Evolutionary conservation across 2,888 invertebrate species (phyloP), one percentile per base, ranked within the genome.

Genomic region (Spodoptera littoralis): DNA sequence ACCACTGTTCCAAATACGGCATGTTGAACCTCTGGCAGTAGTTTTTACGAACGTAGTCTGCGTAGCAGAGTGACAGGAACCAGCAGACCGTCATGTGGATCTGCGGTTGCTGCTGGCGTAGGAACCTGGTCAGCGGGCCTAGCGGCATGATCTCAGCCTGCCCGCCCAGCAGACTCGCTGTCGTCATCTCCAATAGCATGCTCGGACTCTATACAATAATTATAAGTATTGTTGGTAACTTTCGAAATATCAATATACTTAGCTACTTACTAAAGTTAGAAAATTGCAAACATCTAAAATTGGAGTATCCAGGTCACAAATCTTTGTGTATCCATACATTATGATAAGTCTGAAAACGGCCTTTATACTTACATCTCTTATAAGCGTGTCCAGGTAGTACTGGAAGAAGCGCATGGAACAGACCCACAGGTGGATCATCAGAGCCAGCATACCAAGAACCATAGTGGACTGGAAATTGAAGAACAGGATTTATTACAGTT

Each of bases 81-180:
- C 94, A 94, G 87, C 94, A 94, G n/a, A 91, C 76, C 0, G 94
- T 94, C 71, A 94, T 92, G 86, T 94, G 94, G 77, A 94, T 92
- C 81, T 92, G 93, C 0, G 92, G 93, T 82, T 93, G 94, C 79
- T 94, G 94, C 75, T 88, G 87, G 12, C 88, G 87, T 2, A 94
- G 88, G 84, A 94, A 94, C 55, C 85, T 82, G 22, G 90, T 92
- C 41, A 94, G 81, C 0, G 94, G 90, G 0, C 90, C 92, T 30
- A 93, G 81, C 0, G 91, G 88, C 9, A 88, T 82, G 47, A 91
- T 50, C 55, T 92, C 92, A 9, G 84, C 53, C 62, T 88, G 83
- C 0, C 84, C 82, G 9, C 94, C 93, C 4, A 94, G 85, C 1
- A 94, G 81, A 1, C 92, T 89, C 0, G 86, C 92, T 3, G 93